These are phyloP conservation scores for Pristionchus maxplancki DNA, from an alignment of 2,888 invertebrate genomes.

Conservation along the genomic window DNA sequence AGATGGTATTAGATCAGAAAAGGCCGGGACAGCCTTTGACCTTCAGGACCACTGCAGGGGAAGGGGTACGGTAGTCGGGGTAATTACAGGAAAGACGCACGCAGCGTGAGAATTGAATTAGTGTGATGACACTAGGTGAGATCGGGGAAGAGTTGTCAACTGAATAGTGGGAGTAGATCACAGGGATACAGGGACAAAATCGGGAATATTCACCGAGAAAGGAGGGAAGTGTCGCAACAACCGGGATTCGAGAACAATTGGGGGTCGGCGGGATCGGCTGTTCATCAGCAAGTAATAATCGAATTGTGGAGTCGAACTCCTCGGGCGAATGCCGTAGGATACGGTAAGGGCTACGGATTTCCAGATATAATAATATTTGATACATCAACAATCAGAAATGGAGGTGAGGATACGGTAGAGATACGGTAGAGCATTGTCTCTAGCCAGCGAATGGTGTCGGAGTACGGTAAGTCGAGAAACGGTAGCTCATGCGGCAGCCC, in stretches of 20 bases:
- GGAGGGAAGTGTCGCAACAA: background rate
- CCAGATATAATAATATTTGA: too few species aligned
- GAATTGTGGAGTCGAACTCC: conserved; percentile 8
- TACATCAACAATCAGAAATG: too few species aligned
- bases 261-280: too few species aligned
- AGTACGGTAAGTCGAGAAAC: too few species aligned
- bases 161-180: background rate
- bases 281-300: too few species aligned
- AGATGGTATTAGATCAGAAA: too few species aligned
- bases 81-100: background rate
- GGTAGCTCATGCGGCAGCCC: conserved; percentile 63
- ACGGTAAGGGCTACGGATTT: background rate
- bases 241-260: background rate
- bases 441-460: background rate
- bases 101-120: background rate
- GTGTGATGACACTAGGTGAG: background rate
- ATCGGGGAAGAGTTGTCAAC: background rate
- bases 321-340: background rate
- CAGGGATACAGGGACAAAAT: background rate
- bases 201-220: conserved; percentile 1
- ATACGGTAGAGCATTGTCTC: too few species aligned
- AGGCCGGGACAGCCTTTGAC: too few species aligned
- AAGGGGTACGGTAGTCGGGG: background rate
- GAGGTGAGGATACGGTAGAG: background rate
- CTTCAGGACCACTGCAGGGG: background rate